Percentiles rank a stretch among this genome's conserved stretches.
These are phyloP conservation scores for Ectemnius continuus DNA, from an alignment of 2,888 invertebrate genomes.

Conservation along the genomic window DNA sequence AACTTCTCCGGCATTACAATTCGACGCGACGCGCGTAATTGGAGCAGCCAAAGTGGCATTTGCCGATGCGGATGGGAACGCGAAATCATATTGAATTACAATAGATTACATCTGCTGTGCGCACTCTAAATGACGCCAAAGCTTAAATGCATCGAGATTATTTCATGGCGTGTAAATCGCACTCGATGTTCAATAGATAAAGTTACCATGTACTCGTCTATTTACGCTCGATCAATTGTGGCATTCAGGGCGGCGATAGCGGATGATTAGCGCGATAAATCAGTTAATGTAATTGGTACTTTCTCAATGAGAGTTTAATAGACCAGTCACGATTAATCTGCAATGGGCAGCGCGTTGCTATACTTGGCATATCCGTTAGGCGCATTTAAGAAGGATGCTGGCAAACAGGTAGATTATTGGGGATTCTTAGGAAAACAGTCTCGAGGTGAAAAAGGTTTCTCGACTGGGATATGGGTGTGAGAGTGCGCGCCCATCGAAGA, in stretches of 20 bases:
- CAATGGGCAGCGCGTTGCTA: too few relatives aligned
- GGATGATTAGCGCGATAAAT: not conserved
- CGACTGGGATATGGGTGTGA: not conserved
- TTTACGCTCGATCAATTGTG: not conserved
- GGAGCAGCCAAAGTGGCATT: not conserved
- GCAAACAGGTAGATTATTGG: too few relatives aligned
- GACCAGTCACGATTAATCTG: too few relatives aligned
- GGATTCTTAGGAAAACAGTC: not conserved
- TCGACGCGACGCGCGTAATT: not conserved
- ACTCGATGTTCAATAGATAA: too few relatives aligned
- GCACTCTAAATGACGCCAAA: not conserved
- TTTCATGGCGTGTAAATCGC: too few relatives aligned
- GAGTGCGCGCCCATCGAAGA: not conserved
- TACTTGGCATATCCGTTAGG: too few relatives aligned
- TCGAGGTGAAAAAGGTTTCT: not conserved
- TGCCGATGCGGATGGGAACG: not conserved
- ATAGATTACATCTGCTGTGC: not conserved
- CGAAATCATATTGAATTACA: slow-evolving; percentile 8
- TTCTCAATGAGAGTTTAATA: not conserved
- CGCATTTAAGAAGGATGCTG: too few relatives aligned
- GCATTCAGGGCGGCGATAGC: not conserved
- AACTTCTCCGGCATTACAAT: not conserved
- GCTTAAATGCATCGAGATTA: not conserved
- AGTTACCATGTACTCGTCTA: not conserved
- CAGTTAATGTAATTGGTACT: not conserved